Evolutionary conservation across 2,888 invertebrate species (phyloP), one percentile per base, ranked within the genome.

Genomic region (Tanytarsus gracilentus): DNA sequence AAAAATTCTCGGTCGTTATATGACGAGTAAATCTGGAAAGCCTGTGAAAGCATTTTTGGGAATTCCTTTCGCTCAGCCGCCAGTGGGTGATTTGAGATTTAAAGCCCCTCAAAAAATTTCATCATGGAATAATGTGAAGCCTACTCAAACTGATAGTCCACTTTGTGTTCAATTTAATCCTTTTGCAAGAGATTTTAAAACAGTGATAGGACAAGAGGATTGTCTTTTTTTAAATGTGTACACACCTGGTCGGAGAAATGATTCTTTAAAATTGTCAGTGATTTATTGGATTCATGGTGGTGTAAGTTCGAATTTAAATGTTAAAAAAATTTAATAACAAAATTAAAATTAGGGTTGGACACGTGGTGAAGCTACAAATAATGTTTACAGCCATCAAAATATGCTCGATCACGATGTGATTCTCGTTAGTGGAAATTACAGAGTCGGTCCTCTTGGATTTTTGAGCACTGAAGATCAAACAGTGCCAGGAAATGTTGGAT

Each of bases 31-130:
- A 63, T 75, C 70, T 26, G 83, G 82, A 1, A 75, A 78, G 62
- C 72, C 76, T 63, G 77, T 84, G 65, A 71, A 78, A 0, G 81
- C 80, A 0, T 85, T 81, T 66, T 77, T 81, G 59, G 78, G 81
- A 4, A 75, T 85, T 40, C 84, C 84, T 0, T 85, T 79, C 66
- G 84, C 85, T 0, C 66, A 75, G 61, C 79, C 84, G 1, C 85
- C 85, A 1, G 40, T 84, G 2, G 79, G 76, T 11, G 72, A 79
- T 4, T 71, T 84, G 7, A 74, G 85, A 66, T 85, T 85, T 69
- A 77, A 44, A 18, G 9, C 21, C 11, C 21, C 44, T 11, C 44
- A 44, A 21, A 58, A 44, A 25, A 14, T 23, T 1, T 26, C 29
- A 44, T 30, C 25, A 9, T 62, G 61, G 61, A 1, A 50, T n/a